These are phyloP conservation scores for Sclerurus mexicanus DNA, from an alignment of 2,113 vertebrate genomes.

Conservation along the genomic window DNA sequence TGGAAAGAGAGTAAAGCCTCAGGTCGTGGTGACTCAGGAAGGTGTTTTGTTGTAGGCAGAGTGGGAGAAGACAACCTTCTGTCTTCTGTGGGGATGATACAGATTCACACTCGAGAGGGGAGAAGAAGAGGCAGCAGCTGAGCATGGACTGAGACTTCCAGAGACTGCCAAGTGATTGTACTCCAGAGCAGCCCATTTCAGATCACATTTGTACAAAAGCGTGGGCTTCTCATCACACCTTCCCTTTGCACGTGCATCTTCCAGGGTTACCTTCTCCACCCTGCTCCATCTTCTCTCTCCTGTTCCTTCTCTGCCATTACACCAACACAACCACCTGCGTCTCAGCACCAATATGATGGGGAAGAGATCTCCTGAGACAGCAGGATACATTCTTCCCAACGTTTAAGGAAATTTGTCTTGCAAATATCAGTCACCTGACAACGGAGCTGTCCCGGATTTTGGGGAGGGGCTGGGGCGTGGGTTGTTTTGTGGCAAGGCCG, in stretches of 20 bases:
- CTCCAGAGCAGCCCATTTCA: neutral
- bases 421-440: neutral
- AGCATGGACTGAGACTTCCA: neutral
- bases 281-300: rapidly evolving
- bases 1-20: neutral
- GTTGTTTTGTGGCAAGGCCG: neutral
- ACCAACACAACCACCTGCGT: rapidly evolving
- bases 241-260: neutral
- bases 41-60: neutral
- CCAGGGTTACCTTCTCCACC: neutral
- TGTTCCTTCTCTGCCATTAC: neutral
- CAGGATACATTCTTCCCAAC: neutral
- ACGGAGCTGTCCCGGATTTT: neutral
- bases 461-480: neutral
- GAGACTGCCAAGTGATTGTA: rapidly evolving
- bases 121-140: neutral
- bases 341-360: rapidly evolving
- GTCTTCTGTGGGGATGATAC: neutral
- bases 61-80: neutral
- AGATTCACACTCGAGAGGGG: neutral
- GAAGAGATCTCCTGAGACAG: neutral
- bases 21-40: neutral
- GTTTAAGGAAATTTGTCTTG: neutral
- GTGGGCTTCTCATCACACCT: neutral
- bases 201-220: rapidly evolving